Percentiles rank a stretch among this genome's conserved stretches.
phyloP scores from a whole-genome alignment of 1,140 invertebrate species.

The Helicorthomorpha holstii region DNA sequence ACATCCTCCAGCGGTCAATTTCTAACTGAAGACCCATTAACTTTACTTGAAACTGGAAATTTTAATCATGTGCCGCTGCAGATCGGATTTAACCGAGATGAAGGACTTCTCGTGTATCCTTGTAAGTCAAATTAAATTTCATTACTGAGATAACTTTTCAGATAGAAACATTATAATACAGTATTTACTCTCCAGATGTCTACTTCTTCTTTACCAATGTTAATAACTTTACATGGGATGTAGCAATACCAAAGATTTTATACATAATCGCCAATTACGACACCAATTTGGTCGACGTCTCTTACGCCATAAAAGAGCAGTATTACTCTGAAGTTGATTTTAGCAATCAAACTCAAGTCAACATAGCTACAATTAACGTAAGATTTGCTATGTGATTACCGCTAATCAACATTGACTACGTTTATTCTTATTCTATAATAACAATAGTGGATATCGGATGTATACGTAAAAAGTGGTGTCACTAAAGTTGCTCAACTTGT shows the following conservation, averaged over 20 bases:
- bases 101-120: background rate
- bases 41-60: background rate
- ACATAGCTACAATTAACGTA: background rate
- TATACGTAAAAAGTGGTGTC: background rate
- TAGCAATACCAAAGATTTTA: background rate
- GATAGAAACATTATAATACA: background rate
- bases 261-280: background rate
- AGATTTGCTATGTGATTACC: too few relatives aligned
- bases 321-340: background rate
- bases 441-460: background rate
- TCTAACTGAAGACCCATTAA: background rate
- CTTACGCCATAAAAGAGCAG: background rate
- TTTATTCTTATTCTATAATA: too few relatives aligned
- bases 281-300: background rate
- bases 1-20: background rate
- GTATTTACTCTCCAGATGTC: background rate
- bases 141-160: background rate
- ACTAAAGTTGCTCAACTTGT: background rate
- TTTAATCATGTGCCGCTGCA: background rate
- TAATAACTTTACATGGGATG: background rate
- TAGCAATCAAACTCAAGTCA: background rate
- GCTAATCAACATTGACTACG: too few relatives aligned
- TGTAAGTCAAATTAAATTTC: background rate
- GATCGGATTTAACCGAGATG: background rate
- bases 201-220: background rate